Evolutionary conservation across 2,113 vertebrate genomes (phyloP).

Genomic region (Mellivora capensis): DNA sequence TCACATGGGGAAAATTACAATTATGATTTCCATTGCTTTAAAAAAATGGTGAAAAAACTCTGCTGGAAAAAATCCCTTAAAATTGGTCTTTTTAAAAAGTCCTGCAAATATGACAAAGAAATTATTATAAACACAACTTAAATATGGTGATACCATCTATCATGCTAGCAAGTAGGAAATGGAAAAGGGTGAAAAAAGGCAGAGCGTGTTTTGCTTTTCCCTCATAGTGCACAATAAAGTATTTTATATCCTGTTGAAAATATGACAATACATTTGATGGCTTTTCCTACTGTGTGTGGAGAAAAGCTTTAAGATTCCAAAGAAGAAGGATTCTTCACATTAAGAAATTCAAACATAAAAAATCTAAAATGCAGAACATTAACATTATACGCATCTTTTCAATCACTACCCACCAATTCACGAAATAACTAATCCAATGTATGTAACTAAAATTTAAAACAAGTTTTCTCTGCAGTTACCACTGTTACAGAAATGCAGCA

Average conservation of each 20-base stretch:
- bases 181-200: not conserved
- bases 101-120: not conserved
- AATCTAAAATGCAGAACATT: not conserved
- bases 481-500: not conserved
- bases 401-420: not conserved
- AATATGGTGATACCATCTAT: not conserved
- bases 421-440: not conserved
- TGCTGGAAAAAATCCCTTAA: conserved; percentile 12
- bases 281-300: not conserved
- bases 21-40: not conserved
- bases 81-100: not conserved
- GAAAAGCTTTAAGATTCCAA: not conserved
- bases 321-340: not conserved
- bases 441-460: not conserved
- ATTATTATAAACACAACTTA: conserved; percentile 14
- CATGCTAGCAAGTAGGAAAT: not conserved
- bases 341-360: conserved; percentile 41
- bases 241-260: conserved; percentile 17
- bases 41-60: not conserved
- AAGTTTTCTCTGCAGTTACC: not conserved
- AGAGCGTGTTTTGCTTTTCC: not conserved
- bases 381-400: not conserved
- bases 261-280: not conserved
- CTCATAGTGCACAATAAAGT: not conserved
- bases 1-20: not conserved